Percentiles rank a stretch among this genome's conserved stretches.
These are phyloP conservation scores for Pycnonotus jocosus DNA, from an alignment of 2,113 vertebrate genomes.

Conservation along the genomic window DNA sequence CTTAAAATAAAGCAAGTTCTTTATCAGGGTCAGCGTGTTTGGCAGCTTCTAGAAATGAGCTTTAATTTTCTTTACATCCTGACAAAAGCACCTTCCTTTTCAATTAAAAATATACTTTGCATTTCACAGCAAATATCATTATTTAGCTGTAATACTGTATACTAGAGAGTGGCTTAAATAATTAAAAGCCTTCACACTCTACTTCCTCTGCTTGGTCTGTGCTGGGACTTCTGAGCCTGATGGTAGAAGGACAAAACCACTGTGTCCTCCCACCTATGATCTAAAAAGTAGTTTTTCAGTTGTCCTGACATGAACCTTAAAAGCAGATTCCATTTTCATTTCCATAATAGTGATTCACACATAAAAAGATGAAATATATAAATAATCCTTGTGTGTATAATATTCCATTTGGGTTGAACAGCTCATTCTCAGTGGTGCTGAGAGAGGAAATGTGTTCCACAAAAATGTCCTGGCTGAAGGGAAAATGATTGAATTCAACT, in stretches of 20 bases:
- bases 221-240: neutral
- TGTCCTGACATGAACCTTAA: neutral
- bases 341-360: neutral
- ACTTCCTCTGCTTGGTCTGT: neutral
- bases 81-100: neutral
- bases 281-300: neutral
- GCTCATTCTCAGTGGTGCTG: neutral
- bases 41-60: neutral
- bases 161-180: neutral
- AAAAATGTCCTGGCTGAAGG: neutral
- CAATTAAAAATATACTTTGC: neutral
- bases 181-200: neutral
- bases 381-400: neutral
- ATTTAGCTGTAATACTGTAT: neutral
- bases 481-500: neutral
- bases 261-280: neutral
- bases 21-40: neutral
- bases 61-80: neutral
- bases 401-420: neutral
- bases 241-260: neutral
- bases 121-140: neutral
- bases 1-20: neutral
- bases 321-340: neutral
- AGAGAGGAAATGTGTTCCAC: neutral
- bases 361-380: neutral